A percentile compares a stretch with the other conserved stretches of the same genome.
phyloP scores from a whole-genome alignment of 1,140 invertebrate species.

The Ptiloglossa arizonensis region DNA sequence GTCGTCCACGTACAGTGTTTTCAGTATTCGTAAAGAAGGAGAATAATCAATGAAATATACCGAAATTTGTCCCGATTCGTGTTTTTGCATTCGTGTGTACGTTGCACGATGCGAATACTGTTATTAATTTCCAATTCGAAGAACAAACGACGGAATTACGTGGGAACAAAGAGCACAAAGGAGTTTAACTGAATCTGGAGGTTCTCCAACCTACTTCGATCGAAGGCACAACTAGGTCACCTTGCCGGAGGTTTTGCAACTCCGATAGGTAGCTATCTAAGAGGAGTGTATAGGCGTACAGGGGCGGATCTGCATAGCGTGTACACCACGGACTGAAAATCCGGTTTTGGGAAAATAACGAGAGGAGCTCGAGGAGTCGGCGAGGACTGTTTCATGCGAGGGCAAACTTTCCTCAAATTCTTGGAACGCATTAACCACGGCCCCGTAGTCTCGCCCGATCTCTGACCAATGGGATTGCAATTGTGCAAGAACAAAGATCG shows the following conservation, averaged over 20 bases:
- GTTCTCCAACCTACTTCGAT: conserved; percentile 59
- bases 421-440: conserved; percentile 65
- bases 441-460: not conserved
- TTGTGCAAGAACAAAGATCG: conserved; percentile 20
- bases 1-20: no score
- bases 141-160: no score
- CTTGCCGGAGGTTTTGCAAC: conserved; percentile 70
- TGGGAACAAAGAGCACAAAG: conserved; percentile 5
- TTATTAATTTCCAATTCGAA: no score
- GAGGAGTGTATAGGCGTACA: conserved; percentile 23
- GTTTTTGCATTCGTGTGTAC: no score
- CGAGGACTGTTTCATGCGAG: not conserved
- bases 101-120: no score
- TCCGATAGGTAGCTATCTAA: conserved; percentile 47
- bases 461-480: conserved; percentile 38
- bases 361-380: conserved; percentile 10
- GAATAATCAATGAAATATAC: no score
- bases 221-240: conserved; percentile 70
- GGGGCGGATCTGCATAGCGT: not conserved
- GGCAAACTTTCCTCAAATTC: conserved; percentile 65
- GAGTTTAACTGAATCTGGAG: not conserved
- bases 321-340: conserved; percentile 59
- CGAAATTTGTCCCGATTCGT: no score
- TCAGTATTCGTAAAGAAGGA: no score
- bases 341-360: conserved; percentile 72